Evolutionary conservation across 2,113 vertebrate species (phyloP).

Genomic region (Athene noctua): DNA sequence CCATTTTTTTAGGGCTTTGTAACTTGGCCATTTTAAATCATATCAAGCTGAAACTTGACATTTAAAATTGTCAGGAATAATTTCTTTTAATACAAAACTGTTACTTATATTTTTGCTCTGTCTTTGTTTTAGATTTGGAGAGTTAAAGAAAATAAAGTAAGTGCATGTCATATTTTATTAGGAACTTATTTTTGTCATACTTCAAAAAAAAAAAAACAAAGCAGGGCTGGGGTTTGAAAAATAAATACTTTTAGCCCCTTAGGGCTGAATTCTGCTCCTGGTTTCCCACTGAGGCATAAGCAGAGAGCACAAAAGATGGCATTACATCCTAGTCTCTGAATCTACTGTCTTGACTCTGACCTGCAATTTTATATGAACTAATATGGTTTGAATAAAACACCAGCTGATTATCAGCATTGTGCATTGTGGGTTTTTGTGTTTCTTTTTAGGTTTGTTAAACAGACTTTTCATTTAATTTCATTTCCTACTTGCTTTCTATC

Average conservation of each 20-base stretch:
- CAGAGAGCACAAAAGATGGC: neutral
- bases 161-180: neutral
- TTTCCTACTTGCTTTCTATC: neutral
- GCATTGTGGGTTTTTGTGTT: neutral
- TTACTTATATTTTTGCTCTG: neutral
- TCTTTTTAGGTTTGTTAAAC: neutral
- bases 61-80: conserved; percentile 30
- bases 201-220: neutral
- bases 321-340: neutral
- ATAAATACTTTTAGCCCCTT: neutral
- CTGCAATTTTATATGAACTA: neutral
- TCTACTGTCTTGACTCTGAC: neutral
- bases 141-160: conserved; percentile 3
- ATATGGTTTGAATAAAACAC: neutral
- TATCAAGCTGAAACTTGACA: conserved; percentile 67
- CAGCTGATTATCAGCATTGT: neutral
- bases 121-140: neutral
- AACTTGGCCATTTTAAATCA: conserved; percentile 54
- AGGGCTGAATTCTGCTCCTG: conserved; percentile 3
- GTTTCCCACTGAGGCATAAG: neutral
- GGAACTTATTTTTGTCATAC: neutral
- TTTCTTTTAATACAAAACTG: neutral
- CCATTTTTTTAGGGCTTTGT: conserved; percentile 51
- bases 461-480: neutral
- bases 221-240: neutral